Evolutionary conservation across 2,888 invertebrate species (phyloP).

Genomic region (Cabera pusaria): DNA sequence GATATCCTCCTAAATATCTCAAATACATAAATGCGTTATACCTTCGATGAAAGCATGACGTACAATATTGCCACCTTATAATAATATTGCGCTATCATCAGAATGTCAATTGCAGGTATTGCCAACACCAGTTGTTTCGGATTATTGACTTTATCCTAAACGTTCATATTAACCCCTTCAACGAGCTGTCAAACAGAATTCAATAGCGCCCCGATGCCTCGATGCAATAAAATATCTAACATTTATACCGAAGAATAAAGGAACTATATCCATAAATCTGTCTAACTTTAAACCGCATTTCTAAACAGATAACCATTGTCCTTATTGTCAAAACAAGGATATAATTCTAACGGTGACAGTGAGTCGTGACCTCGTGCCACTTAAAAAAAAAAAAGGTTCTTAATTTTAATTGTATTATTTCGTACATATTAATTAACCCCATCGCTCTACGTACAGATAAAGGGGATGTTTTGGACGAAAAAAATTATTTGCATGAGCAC

Average conservation of each 20-base stretch:
- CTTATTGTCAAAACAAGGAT: conserved; percentile 73
- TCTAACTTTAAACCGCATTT: conserved; percentile 65
- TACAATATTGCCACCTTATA: conserved; percentile 21
- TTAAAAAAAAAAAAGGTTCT: conserved; percentile 62
- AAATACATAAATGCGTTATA: no score
- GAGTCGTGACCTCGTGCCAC: conserved; percentile 76
- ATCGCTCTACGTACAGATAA: conserved; percentile 72
- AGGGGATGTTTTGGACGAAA: conserved; percentile 79
- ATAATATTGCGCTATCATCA: conserved; percentile 62
- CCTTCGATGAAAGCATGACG: conserved; percentile 7
- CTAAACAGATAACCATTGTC: conserved; percentile 42
- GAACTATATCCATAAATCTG: conserved; percentile 65
- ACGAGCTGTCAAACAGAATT: conserved; percentile 76
- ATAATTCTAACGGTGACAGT: conserved; percentile 78
- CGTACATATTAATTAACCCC: conserved; percentile 82
- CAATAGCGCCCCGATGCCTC: conserved; percentile 61
- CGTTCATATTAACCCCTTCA: conserved; percentile 81
- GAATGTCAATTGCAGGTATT: conserved; percentile 77
- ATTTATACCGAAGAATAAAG: conserved; percentile 73
- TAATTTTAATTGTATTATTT: conserved; percentile 78
- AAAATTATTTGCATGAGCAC: conserved; percentile 82
- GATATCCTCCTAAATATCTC: no score
- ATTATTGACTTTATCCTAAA: conserved; percentile 79
- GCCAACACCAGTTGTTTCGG: conserved; percentile 77
- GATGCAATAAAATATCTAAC: conserved; percentile 63